A percentile compares a stretch with the other conserved stretches of the same genome.
These are phyloP conservation scores for Labroides dimidiatus DNA, from an alignment of 2,797 vertebrate species.

Conservation along the genomic window DNA sequence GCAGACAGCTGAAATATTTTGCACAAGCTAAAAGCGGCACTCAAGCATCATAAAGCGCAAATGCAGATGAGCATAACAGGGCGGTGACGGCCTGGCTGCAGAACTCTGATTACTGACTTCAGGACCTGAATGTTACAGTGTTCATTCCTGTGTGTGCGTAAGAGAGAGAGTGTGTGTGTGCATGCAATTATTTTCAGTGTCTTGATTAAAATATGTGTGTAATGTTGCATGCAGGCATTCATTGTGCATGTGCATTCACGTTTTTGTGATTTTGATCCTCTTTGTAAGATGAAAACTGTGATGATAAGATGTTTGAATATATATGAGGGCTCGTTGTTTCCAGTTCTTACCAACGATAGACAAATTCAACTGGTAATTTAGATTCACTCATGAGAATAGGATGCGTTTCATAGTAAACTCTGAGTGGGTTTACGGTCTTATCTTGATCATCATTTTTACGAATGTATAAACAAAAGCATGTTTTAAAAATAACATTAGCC, in stretches of 20 bases:
- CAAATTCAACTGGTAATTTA: too few relatives aligned
- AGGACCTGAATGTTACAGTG: conserved; percentile 4
- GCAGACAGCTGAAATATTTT: conserved; percentile 32
- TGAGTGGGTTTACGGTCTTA: too few relatives aligned
- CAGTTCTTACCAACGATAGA: not conserved
- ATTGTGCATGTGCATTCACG: conserved; percentile 39
- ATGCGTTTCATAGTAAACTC: too few relatives aligned
- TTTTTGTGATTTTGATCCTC: conserved; percentile 44
- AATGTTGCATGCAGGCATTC: conserved; percentile 32
- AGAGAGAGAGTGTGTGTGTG: not conserved
- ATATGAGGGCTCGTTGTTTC: conserved; percentile 61
- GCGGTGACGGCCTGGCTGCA: conserved; percentile 25
- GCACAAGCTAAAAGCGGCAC: conserved; percentile 17
- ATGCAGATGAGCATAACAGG: conserved; percentile 19
- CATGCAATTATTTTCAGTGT: not conserved
- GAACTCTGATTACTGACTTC: conserved; percentile 20
- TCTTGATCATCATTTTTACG: too few relatives aligned
- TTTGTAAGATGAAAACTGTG: conserved; percentile 29
- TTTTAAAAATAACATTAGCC: too few relatives aligned
- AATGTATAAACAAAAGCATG: too few relatives aligned
- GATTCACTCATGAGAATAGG: too few relatives aligned
- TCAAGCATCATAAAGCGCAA: conserved; percentile 11
- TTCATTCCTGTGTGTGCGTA: conserved; percentile 9
- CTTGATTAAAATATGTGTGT: conserved; percentile 1
- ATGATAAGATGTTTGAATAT: conserved; percentile 1